Evolutionary conservation across 1,140 invertebrate species (phyloP).

Genomic region (Ceratoteleas bidentatus): DNA sequence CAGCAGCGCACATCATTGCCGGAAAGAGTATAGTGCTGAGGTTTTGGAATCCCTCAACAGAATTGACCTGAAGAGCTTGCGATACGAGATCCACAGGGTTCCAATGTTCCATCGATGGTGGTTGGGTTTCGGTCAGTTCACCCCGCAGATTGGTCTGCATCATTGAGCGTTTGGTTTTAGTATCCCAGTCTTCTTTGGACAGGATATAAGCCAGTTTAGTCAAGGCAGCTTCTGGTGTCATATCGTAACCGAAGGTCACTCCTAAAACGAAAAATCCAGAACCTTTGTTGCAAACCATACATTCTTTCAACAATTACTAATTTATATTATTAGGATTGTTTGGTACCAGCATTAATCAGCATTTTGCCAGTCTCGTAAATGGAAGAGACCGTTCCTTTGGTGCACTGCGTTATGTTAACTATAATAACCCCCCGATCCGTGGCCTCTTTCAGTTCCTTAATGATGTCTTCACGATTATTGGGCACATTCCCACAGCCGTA

Average conservation of each 20-base stretch:
- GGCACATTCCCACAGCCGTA: conserved; percentile 97
- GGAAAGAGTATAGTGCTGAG: conserved; percentile 89
- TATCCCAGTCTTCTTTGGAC: conserved; percentile 89
- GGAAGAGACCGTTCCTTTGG: conserved; percentile 87
- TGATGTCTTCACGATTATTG: conserved; percentile 89
- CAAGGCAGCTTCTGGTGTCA: conserved; percentile 97
- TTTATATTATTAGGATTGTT: too few relatives aligned
- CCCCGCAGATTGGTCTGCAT: conserved; percentile 89
- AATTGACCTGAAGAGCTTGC: conserved; percentile 85
- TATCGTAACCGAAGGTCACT: conserved; percentile 94
- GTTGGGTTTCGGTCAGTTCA: conserved; percentile 83
- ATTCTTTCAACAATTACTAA: too few relatives aligned
- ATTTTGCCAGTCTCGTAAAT: conserved; percentile 91
- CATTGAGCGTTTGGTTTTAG: conserved; percentile 89
- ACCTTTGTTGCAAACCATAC: too few relatives aligned
- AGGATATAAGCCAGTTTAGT: conserved; percentile 96
- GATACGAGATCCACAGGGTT: conserved; percentile 87
- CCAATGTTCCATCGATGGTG: conserved; percentile 79
- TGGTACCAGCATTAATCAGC: conserved; percentile 69
- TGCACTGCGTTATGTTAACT: conserved; percentile 96
- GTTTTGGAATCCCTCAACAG: conserved; percentile 86
- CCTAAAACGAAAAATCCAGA: conserved; percentile 78
- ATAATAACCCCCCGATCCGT: conserved; percentile 91
- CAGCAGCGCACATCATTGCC: conserved; percentile 88
- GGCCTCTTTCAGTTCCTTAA: conserved; percentile 88